phyloP scores from a whole-genome alignment of 2,113 vertebrate species.

The Bufo bufo region DNA sequence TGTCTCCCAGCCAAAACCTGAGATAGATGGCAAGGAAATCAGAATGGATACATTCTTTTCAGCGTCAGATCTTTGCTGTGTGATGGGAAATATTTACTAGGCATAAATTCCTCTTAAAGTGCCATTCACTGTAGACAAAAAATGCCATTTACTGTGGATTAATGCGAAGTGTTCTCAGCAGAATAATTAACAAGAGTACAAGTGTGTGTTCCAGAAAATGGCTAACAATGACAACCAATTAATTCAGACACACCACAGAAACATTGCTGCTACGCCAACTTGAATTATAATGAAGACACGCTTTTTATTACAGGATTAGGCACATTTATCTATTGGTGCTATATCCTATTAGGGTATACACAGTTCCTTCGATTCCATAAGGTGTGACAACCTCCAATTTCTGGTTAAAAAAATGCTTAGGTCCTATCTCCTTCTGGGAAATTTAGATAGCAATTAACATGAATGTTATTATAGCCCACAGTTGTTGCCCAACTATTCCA shows the following conservation, averaged over 20 bases:
- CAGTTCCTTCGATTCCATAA: neutral
- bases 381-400: neutral
- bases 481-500: too few species aligned
- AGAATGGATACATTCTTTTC: neutral
- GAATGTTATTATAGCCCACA: too few species aligned
- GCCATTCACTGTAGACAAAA: neutral
- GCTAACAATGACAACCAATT: slow-evolving; percentile 14
- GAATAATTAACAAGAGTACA: slow-evolving; percentile 19
- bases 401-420: too few species aligned
- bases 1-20: slow-evolving; percentile 7
- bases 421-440: neutral
- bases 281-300: neutral
- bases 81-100: slow-evolving; percentile 20
- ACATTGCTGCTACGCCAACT: neutral
- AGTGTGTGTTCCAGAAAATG: slow-evolving; percentile 25
- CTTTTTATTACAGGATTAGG: neutral
- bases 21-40: slow-evolving; percentile 13
- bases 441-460: too few species aligned
- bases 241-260: neutral
- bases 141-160: slow-evolving; percentile 13
- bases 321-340: neutral
- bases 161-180: neutral
- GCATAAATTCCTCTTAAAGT: slow-evolving; percentile 21
- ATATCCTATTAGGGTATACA: neutral
- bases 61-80: neutral